Conservation (phyloP, 2,888 invertebrate genomes). For the Heliconius erato region DNA sequence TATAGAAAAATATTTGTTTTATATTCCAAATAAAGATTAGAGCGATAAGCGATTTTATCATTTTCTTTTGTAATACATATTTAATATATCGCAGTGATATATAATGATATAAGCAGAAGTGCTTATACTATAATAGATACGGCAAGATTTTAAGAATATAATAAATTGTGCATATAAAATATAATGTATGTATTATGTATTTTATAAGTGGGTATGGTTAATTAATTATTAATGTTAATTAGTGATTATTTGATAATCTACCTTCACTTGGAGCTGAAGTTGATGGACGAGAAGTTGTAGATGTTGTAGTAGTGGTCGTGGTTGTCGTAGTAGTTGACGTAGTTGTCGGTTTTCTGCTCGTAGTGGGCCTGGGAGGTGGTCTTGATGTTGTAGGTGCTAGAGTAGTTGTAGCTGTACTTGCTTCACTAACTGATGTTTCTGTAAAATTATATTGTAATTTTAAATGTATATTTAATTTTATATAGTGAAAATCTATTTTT, state of each 20-base stretch:
- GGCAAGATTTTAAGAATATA: no score
- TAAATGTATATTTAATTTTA: background rate
- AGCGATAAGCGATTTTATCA: background rate
- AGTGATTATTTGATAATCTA: slow-evolving; percentile 24
- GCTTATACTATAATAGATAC: no score
- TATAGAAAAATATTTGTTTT: background rate
- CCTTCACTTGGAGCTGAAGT: slow-evolving; percentile 52
- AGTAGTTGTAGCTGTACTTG: slow-evolving; percentile 73
- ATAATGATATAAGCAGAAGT: no score
- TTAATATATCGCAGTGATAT: no score
- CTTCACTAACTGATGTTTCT: slow-evolving; percentile 62
- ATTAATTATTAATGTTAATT: background rate
- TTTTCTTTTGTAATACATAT: no score
- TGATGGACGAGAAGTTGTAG: slow-evolving; percentile 61
- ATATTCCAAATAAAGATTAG: background rate
- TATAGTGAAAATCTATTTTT: background rate
- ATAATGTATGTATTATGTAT: no score
- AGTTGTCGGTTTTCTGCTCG: slow-evolving; percentile 63
- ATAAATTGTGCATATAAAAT: no score
- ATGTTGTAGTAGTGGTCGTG: slow-evolving; percentile 63
- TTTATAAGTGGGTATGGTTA: no score
- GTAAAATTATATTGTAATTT: slow-evolving; percentile 9
- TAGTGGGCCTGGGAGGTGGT: slow-evolving; percentile 66
- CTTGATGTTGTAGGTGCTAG: slow-evolving; percentile 77
- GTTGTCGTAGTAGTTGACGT: slow-evolving; percentile 62